Percentiles rank a stretch among this genome's conserved stretches.
phyloP scores from a whole-genome alignment of 2,888 invertebrate species.

The Cybosia mesomella region DNA sequence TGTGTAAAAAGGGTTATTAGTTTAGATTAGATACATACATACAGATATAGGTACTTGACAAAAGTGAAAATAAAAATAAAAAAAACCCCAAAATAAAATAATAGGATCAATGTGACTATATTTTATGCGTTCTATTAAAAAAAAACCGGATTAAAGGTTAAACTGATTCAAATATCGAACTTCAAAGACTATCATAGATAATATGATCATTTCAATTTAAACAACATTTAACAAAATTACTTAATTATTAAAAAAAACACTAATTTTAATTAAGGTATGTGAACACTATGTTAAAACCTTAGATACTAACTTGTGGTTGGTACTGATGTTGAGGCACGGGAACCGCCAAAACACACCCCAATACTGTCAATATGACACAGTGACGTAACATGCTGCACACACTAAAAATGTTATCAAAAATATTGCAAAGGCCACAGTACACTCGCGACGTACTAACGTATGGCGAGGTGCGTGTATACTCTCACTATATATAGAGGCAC shows the following conservation, averaged over 20 bases:
- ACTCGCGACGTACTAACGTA: slow-evolving; percentile 76
- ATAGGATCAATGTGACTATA: not conserved
- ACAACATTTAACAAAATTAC: too few species aligned
- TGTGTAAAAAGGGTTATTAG: not conserved
- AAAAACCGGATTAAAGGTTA: not conserved
- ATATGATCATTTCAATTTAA: too few species aligned
- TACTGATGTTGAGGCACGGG: slow-evolving; percentile 73
- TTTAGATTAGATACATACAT: not conserved
- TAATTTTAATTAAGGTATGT: not conserved
- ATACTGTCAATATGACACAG: slow-evolving; percentile 74
- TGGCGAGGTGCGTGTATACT: slow-evolving; percentile 74
- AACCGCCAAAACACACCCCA: slow-evolving; percentile 74
- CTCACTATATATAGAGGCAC: slow-evolving; percentile 83
- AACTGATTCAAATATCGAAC: not conserved
- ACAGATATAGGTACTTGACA: not conserved
- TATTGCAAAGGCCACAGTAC: slow-evolving; percentile 64
- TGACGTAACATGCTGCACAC: slow-evolving; percentile 78
- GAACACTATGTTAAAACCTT: not conserved
- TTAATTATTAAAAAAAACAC: too few species aligned
- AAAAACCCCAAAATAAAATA: not conserved
- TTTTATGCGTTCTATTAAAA: not conserved
- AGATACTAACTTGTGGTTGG: slow-evolving; percentile 73
- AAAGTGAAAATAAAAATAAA: not conserved
- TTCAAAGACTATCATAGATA: not conserved
- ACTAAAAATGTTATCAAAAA: slow-evolving; percentile 58